Percentiles rank a stretch among this genome's conserved stretches.
Conservation (phyloP, 2,888 invertebrate genomes). For the Leptinotarsa haldemani region DNA sequence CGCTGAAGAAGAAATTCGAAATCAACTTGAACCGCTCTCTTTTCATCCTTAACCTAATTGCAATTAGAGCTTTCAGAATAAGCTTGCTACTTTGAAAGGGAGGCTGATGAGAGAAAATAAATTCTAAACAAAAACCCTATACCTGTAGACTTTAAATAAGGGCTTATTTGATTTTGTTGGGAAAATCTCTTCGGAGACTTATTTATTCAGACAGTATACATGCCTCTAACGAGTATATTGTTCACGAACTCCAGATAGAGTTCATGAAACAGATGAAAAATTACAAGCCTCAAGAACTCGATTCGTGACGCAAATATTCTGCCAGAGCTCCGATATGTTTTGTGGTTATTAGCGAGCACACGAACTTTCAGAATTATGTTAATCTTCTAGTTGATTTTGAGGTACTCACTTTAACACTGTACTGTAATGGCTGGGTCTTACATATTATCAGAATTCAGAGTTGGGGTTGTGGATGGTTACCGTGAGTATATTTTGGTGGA, state of each 20-base stretch:
- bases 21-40: slow-evolving; percentile 46
- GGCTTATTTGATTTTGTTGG: slow-evolving; percentile 36
- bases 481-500: too few species aligned
- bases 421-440: too few species aligned
- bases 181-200: slow-evolving; percentile 27
- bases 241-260: not conserved
- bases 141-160: slow-evolving; percentile 41
- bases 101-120: slow-evolving; percentile 47
- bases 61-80: slow-evolving; percentile 49
- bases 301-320: slow-evolving; percentile 3
- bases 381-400: too few species aligned
- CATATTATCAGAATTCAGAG: too few species aligned
- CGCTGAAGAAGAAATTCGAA: slow-evolving; percentile 39
- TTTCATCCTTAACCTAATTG: slow-evolving; percentile 47
- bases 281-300: not conserved
- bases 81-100: slow-evolving; percentile 46
- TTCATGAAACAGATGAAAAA: slow-evolving; percentile 17
- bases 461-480: too few species aligned
- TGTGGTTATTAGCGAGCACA: not conserved
- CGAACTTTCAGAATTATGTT: too few species aligned
- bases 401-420: too few species aligned
- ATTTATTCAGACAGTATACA: slow-evolving; percentile 30
- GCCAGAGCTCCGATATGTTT: not conserved
- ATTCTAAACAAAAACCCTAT: slow-evolving; percentile 47
- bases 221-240: slow-evolving; percentile 15